These are phyloP conservation scores for Polypedilum vanderplanki DNA, from an alignment of 1,140 invertebrate species.

Conservation along the genomic window DNA sequence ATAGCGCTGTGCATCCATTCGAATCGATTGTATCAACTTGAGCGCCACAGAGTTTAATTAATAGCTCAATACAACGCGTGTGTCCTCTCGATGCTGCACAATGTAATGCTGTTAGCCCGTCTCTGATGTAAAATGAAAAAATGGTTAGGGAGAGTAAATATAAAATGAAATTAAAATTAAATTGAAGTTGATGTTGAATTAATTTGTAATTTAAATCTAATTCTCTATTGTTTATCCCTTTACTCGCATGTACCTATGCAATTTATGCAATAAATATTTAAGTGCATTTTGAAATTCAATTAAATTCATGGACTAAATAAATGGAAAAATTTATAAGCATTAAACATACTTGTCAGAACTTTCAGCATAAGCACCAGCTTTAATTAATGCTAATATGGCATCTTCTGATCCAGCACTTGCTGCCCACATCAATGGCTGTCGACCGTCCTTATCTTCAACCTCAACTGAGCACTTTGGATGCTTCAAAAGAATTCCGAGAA, in stretches of 20 bases:
- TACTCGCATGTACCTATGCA: no score
- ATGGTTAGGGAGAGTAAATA: conserved; percentile 29
- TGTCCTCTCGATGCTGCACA: conserved; percentile 94
- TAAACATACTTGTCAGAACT: conserved; percentile 60
- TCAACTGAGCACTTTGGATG: conserved; percentile 71
- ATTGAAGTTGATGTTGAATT: not conserved
- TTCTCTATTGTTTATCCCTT: not conserved
- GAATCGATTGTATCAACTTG: conserved; percentile 78
- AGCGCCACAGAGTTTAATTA: conserved; percentile 82
- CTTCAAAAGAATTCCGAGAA: conserved; percentile 74
- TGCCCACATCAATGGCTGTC: conserved; percentile 93
- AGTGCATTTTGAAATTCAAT: no score
- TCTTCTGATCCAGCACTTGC: conserved; percentile 91
- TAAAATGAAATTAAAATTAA: conserved; percentile 27
- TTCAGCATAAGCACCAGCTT: conserved; percentile 73
- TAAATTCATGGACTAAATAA: not conserved
- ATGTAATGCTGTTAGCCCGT: conserved; percentile 82
- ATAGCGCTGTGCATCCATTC: conserved; percentile 90
- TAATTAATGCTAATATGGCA: conserved; percentile 77
- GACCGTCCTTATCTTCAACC: conserved; percentile 80
- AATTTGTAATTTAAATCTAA: conserved; percentile 17
- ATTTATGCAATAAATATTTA: no score
- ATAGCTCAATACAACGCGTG: conserved; percentile 80
- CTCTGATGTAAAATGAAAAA: conserved; percentile 45
- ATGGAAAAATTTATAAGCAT: conserved; percentile 20